Base-by-base conservation (phyloP, 2,888 invertebrate species). In the Drosophila meridionalis region DNA sequence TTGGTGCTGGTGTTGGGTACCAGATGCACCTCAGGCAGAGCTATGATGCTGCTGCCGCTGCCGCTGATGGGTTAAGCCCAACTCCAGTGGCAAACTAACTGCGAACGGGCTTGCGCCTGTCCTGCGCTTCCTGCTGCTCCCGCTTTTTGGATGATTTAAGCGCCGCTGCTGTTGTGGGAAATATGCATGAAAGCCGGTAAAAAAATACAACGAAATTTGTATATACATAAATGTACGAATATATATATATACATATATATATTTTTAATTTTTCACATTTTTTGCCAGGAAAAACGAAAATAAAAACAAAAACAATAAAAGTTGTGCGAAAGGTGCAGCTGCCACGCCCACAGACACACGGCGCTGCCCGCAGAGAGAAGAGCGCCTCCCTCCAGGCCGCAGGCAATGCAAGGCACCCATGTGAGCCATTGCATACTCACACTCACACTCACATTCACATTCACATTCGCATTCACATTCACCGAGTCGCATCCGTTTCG, bases 251-350 rank as follows among this genome's bases (percentile, higher is more conserved):
- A 83, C 62, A 76, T 20, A 20, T 20, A 20, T 20, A 87, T 87
- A 87, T 88, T 87, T 85, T 85, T 85, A 84, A 84, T 85, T 85
- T 87, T 88, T 70, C 86, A 89, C 83, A 89, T 78, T 85, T 84
- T 86, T 85, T 85, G 59, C 38, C 56, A 60, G 64, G 30, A 50
- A 62, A 50, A 48, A 47, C n/a, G 34, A 42, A 53, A 53, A 55
- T 5, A 28, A 38, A 56, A 65, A 57, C 28, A 28, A 48, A 42
- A 69, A 68, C 42, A 68, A 70, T 58, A 69, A 79, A 69, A 69
- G 64, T 75, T 62, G 20, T 62, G 63, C 70, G 38, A 76, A 84
- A 82, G 82, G 85, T 85, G 85, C 83, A 78, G 66, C 70, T 69
- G 69, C 83, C 73, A 71, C 62, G 42, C 81, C 73, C 69, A 58